A percentile compares a stretch with the other conserved stretches of the same genome.
Evolutionary conservation across 2,113 vertebrate species (phyloP).

Genomic region (Zootoca vivipara): DNA sequence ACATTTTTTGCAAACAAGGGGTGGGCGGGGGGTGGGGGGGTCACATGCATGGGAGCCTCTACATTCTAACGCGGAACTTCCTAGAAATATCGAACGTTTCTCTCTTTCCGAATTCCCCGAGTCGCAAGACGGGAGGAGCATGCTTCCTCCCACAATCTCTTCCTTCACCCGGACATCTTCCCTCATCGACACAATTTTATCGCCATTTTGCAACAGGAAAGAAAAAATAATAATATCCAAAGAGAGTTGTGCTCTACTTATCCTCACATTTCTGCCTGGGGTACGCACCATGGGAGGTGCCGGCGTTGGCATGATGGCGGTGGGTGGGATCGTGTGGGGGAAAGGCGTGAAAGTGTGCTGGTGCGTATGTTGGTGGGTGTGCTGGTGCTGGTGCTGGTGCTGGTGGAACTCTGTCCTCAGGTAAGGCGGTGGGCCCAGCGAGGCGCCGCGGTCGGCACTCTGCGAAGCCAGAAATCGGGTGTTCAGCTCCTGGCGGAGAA

Average conservation of each 20-base stretch:
- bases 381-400: slow-evolving; percentile 94
- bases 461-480: slow-evolving; percentile 97
- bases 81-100: no score
- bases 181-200: neutral
- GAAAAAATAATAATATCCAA: slow-evolving; percentile 8
- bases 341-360: slow-evolving; percentile 99
- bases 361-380: slow-evolving; percentile 98
- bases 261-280: slow-evolving; percentile 98
- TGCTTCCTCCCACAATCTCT: neutral
- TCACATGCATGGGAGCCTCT: no score
- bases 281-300: slow-evolving; percentile 99
- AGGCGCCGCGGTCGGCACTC: slow-evolving; percentile 94
- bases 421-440: slow-evolving; percentile 94
- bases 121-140: no score
- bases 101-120: no score
- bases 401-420: slow-evolving; percentile 98
- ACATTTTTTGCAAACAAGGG: neutral
- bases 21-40: no score
- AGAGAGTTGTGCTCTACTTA: slow-evolving; percentile 85
- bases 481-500: slow-evolving; percentile 97
- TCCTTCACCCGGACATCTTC: slow-evolving; percentile 1
- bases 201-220: slow-evolving; percentile 30
- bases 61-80: no score
- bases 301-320: slow-evolving; percentile 96
- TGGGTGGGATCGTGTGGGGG: slow-evolving; percentile 91